Evolutionary conservation across 2,113 vertebrate species (phyloP).

Genomic region (Neofelis nebulosa): DNA sequence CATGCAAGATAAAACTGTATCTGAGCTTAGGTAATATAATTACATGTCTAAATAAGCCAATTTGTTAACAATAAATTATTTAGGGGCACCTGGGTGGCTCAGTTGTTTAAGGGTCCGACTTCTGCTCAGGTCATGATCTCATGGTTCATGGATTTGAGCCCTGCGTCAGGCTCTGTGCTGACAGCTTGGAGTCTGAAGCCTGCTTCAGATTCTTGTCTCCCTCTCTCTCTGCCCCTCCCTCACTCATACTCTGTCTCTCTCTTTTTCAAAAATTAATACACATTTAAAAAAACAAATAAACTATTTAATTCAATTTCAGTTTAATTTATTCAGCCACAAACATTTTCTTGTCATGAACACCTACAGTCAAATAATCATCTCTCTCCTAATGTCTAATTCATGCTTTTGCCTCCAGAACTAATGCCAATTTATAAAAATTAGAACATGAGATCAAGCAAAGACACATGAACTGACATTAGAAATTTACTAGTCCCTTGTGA

Average conservation of each 20-base stretch:
- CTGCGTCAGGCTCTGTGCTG: too few relatives aligned
- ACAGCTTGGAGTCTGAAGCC: too few relatives aligned
- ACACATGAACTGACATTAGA: not conserved
- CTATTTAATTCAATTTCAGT: slow-evolving; percentile 20
- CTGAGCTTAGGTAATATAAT: not conserved
- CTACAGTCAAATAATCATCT: not conserved
- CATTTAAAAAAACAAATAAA: not conserved
- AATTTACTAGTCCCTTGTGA: not conserved
- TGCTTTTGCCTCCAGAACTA: not conserved
- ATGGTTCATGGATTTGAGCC: too few relatives aligned
- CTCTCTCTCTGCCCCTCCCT: too few relatives aligned
- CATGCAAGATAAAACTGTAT: slow-evolving; percentile 34
- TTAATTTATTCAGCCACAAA: not conserved
- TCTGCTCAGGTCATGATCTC: too few relatives aligned
- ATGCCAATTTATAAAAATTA: slow-evolving; percentile 3
- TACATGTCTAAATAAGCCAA: slow-evolving; percentile 24
- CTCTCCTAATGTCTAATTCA: not conserved
- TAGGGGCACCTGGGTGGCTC: too few relatives aligned
- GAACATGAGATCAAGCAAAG: not conserved
- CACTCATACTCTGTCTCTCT: too few relatives aligned
- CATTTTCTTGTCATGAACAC: slow-evolving; percentile 35
- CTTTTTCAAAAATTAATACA: too few relatives aligned
- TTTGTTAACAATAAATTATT: not conserved
- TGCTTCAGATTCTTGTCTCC: too few relatives aligned
- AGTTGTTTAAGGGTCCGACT: too few relatives aligned